Percentiles rank a stretch among this genome's conserved stretches.
phyloP scores from a whole-genome alignment of 2,113 vertebrate species.

The Onychostoma macrolepis region DNA sequence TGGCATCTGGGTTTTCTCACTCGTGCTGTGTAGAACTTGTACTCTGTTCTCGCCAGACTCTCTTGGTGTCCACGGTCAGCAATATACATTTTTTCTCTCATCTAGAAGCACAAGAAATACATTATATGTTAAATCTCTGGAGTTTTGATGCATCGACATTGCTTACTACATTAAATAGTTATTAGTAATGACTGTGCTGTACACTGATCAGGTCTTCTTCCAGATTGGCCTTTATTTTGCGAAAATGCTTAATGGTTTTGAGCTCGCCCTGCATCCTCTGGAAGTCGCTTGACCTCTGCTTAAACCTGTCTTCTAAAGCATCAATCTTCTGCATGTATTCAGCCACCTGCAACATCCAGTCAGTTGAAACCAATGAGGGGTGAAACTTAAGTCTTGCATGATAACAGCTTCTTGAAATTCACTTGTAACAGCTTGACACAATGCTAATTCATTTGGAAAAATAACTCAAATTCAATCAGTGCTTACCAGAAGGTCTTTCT shows the following conservation, averaged over 20 bases:
- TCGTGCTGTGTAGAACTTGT: slow-evolving; percentile 84
- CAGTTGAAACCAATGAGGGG: slow-evolving; percentile 14
- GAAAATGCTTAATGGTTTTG: slow-evolving; percentile 81
- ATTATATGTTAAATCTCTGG: neutral
- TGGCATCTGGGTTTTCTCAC: slow-evolving; percentile 64
- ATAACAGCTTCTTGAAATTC: neutral
- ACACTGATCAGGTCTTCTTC: slow-evolving; percentile 81
- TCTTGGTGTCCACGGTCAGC: slow-evolving; percentile 79
- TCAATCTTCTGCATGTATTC: slow-evolving; percentile 72
- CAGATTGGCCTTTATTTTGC: slow-evolving; percentile 78
- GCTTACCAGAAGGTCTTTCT: slow-evolving; percentile 55
- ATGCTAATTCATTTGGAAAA: slow-evolving; percentile 10
- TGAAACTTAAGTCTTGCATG: neutral
- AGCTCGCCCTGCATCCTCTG: slow-evolving; percentile 79
- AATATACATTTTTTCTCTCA: slow-evolving; percentile 76
- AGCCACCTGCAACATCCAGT: slow-evolving; percentile 69
- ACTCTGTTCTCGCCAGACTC: slow-evolving; percentile 75
- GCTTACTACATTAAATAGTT: neutral
- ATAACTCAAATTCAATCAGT: neutral
- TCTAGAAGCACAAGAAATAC: slow-evolving; percentile 62
- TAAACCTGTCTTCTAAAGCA: slow-evolving; percentile 78
- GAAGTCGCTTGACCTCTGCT: slow-evolving; percentile 78
- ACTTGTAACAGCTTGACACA: neutral
- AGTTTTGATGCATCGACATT: neutral
- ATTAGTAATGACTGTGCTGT: neutral